Conservation (phyloP, 1,140 invertebrate genomes). For the Marisa cornuarietis region DNA sequence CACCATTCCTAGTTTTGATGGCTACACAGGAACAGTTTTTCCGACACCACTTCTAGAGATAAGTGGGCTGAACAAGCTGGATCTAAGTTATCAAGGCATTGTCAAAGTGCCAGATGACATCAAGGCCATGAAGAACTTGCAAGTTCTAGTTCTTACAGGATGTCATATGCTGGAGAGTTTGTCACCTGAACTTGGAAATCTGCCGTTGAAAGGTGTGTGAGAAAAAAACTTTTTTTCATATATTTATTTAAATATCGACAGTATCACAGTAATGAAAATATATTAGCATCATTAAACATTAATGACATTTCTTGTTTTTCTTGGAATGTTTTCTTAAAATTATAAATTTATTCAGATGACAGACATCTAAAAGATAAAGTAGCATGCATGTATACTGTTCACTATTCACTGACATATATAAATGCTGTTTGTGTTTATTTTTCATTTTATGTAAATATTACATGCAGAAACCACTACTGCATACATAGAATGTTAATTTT, state of each 20-base stretch:
- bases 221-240: too few relatives aligned
- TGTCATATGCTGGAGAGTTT: constrained; percentile 47
- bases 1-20: neutral
- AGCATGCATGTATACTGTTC: neutral
- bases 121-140: constrained; percentile 38
- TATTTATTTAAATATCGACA: too few relatives aligned
- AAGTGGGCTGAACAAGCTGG: constrained; percentile 38
- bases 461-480: neutral
- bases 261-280: too few relatives aligned
- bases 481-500: neutral
- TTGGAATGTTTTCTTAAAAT: neutral
- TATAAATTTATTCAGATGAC: too few relatives aligned
- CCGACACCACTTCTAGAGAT: constrained; percentile 45
- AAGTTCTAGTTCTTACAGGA: constrained; percentile 41
- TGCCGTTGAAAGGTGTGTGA: constrained; percentile 47
- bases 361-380: too few relatives aligned
- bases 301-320: neutral
- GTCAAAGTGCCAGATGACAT: constrained; percentile 44
- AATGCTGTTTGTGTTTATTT: neutral
- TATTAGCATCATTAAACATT: neutral
- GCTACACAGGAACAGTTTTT: constrained; percentile 40
- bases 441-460: constrained; percentile 5
- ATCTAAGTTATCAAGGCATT: constrained; percentile 50
- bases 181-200: constrained; percentile 38
- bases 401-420: neutral